phyloP scores from a whole-genome alignment of 2,113 vertebrate genomes.

The Otus sunia region DNA sequence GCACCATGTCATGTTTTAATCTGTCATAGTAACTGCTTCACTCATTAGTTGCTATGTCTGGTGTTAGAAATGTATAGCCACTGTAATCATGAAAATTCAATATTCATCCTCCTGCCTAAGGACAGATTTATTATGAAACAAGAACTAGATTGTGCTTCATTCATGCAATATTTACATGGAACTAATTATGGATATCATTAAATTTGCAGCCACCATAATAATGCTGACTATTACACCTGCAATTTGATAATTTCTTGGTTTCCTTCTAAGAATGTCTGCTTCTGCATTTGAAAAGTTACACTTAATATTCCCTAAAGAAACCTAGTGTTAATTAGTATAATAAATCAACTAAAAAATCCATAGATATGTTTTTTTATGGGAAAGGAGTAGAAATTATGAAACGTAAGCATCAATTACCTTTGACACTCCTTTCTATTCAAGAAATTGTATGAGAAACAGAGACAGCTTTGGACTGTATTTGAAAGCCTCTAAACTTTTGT shows the following conservation, averaged over 20 bases:
- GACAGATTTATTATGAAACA: background rate
- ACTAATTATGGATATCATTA: background rate
- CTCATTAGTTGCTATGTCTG: background rate
- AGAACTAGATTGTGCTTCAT: background rate
- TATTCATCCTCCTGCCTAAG: background rate
- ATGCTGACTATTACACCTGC: background rate
- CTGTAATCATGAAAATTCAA: background rate
- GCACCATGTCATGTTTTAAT: background rate
- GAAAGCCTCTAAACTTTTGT: background rate
- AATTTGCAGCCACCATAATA: background rate
- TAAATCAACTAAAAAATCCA: background rate
- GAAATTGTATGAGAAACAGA: background rate
- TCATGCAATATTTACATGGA: background rate
- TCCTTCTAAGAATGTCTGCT: background rate
- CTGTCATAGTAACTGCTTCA: background rate
- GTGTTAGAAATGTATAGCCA: background rate
- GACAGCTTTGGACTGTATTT: background rate
- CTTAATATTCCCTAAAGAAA: background rate
- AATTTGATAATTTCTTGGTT: background rate
- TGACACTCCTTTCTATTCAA: background rate
- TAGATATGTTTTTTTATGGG: fast-evolving
- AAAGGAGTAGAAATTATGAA: background rate
- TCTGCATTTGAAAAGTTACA: background rate
- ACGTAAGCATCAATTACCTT: background rate
- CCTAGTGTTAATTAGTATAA: background rate